Evolutionary conservation across 2,797 vertebrate species (phyloP).

Genomic region (Dicrostonyx torquatus): DNA sequence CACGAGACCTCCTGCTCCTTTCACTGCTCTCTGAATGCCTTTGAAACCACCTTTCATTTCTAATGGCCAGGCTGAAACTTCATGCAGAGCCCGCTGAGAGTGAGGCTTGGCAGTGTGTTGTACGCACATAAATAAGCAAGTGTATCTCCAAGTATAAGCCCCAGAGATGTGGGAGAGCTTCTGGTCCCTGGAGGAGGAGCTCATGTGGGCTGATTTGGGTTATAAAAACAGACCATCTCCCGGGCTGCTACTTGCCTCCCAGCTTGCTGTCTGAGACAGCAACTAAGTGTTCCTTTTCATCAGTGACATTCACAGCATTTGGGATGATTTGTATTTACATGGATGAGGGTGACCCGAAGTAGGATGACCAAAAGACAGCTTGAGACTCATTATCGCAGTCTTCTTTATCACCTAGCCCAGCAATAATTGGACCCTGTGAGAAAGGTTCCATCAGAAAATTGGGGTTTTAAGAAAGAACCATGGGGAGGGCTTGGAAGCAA

Average conservation of each 20-base stretch:
- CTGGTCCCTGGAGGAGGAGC: background rate
- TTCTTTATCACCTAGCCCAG: background rate
- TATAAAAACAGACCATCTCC: background rate
- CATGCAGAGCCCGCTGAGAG: background rate
- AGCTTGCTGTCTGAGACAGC: background rate
- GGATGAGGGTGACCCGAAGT: background rate
- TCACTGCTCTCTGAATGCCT: background rate
- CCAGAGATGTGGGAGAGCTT: background rate
- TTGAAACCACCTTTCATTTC: background rate
- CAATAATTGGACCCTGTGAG: background rate
- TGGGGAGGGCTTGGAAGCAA: background rate
- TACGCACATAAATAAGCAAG: background rate
- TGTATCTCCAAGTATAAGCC: background rate
- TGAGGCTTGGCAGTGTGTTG: background rate
- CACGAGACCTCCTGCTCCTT: background rate
- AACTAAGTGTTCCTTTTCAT: background rate
- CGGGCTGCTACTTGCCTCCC: background rate
- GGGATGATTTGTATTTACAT: background rate
- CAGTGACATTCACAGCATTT: background rate
- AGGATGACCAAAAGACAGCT: background rate
- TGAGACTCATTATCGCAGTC: background rate
- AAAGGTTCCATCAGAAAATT: background rate
- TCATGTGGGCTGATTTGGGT: background rate
- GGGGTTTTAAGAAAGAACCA: background rate
- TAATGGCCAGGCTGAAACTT: background rate